Evolutionary conservation across 1,140 invertebrate genomes (phyloP).

Genomic region (Colletes gigas): DNA sequence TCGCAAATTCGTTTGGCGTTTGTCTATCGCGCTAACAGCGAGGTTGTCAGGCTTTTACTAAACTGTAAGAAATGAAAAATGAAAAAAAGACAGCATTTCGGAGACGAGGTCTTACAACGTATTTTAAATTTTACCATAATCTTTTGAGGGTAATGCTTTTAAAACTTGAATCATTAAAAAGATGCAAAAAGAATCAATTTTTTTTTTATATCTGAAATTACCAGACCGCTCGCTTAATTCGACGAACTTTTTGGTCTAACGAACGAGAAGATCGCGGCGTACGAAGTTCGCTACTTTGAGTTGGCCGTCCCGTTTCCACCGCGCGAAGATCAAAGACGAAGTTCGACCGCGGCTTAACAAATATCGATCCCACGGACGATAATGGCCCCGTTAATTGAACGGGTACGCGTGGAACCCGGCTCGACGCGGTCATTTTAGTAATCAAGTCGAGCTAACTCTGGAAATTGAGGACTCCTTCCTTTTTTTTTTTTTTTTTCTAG

Average conservation of each 20-base stretch:
- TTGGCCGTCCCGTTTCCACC: not conserved
- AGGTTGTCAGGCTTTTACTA: no score
- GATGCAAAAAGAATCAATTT: no score
- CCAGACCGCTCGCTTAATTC: not conserved
- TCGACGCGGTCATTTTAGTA: conserved; percentile 8
- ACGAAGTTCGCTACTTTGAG: conserved; percentile 14
- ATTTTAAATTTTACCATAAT: no score
- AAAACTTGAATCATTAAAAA: no score
- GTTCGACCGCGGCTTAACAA: conserved; percentile 25
- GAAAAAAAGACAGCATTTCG: no score
- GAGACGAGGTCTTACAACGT: no score
- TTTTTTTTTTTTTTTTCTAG: not conserved
- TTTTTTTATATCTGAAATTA: no score
- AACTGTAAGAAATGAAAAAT: no score
- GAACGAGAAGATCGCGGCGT: not conserved
- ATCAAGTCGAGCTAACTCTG: not conserved
- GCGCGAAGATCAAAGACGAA: conserved; percentile 19
- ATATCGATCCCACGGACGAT: conserved; percentile 18
- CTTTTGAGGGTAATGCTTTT: no score
- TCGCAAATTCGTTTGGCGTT: not conserved
- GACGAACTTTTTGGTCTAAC: not conserved
- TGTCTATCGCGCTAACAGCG: not conserved
- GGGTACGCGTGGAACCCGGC: not conserved
- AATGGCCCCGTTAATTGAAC: conserved; percentile 30
- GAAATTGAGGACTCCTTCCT: not conserved